Percentiles rank a stretch among this genome's conserved stretches.
These are phyloP conservation scores for Holothuria scabra DNA, from an alignment of 53 echinoderm and acorn worm species.

Conservation along the genomic window DNA sequence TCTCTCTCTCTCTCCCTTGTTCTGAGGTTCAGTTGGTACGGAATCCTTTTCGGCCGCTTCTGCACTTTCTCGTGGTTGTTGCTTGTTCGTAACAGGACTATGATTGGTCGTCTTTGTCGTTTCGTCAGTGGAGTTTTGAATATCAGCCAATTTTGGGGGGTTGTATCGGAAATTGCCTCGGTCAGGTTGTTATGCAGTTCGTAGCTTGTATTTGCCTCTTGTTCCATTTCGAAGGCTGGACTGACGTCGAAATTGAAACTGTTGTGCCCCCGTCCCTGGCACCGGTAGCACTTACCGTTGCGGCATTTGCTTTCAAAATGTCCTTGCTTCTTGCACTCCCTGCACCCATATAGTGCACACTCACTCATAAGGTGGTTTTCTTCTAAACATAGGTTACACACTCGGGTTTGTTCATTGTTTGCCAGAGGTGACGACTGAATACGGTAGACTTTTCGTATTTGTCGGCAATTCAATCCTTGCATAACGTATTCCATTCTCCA, in stretches of 20 bases:
- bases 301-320: not conserved
- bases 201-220: not conserved
- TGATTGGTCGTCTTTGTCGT: too few species aligned
- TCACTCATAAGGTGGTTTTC: constrained; percentile 4
- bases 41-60: too few species aligned
- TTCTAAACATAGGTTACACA: not conserved
- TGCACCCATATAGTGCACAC: not conserved
- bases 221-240: not conserved
- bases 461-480: not conserved
- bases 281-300: not conserved
- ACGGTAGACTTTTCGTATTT: not conserved
- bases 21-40: too few species aligned
- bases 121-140: too few species aligned
- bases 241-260: not conserved
- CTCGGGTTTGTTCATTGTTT: not conserved
- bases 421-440: not conserved
- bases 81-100: too few species aligned
- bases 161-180: not conserved
- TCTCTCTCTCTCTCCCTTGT: not conserved
- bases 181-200: not conserved
- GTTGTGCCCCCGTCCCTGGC: constrained; percentile 10
- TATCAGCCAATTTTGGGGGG: too few species aligned
- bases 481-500: not conserved
- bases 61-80: too few species aligned
- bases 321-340: not conserved